Evolutionary conservation across 2,113 vertebrate species (phyloP).

Genomic region (Hypomesus transpacificus): DNA sequence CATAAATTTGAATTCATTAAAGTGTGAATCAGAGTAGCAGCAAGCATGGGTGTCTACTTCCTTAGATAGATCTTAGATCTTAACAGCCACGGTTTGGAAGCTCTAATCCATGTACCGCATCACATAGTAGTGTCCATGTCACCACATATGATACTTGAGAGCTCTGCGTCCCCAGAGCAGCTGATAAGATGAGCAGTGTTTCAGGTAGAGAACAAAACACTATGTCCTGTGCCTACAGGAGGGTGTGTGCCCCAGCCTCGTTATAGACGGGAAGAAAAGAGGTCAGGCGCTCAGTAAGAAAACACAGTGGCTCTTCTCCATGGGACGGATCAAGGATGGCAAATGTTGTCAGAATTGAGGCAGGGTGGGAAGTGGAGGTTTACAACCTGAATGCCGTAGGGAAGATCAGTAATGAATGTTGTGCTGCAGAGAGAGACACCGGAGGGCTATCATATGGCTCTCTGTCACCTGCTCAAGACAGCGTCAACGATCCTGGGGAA

Average conservation of each 20-base stretch:
- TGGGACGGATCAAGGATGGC: neutral
- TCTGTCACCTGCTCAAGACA: neutral
- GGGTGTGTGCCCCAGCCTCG: slow-evolving; percentile 25
- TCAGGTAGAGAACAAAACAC: slow-evolving; percentile 24
- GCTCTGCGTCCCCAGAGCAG: slow-evolving; percentile 1
- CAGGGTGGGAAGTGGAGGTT: neutral
- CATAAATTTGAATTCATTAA: too few species aligned
- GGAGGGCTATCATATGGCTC: neutral
- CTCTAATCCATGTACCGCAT: neutral
- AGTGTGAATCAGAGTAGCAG: too few species aligned
- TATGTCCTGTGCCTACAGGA: slow-evolving; percentile 29
- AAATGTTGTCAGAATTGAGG: slow-evolving; percentile 13
- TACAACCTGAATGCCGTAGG: neutral
- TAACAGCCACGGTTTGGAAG: too few species aligned
- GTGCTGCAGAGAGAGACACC: neutral
- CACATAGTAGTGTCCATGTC: neutral
- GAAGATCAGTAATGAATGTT: neutral
- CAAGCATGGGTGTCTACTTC: too few species aligned
- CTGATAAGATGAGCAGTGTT: slow-evolving; percentile 11
- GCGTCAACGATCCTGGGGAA: neutral
- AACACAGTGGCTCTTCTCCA: slow-evolving; percentile 3
- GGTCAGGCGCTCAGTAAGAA: slow-evolving; percentile 1
- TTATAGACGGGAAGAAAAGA: slow-evolving; percentile 11
- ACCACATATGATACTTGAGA: neutral
- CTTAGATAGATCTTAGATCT: too few species aligned